A percentile compares a stretch with the other conserved stretches of the same genome.
phyloP scores from a whole-genome alignment of 2,113 vertebrate genomes.

The Dasypus novemcinctus region DNA sequence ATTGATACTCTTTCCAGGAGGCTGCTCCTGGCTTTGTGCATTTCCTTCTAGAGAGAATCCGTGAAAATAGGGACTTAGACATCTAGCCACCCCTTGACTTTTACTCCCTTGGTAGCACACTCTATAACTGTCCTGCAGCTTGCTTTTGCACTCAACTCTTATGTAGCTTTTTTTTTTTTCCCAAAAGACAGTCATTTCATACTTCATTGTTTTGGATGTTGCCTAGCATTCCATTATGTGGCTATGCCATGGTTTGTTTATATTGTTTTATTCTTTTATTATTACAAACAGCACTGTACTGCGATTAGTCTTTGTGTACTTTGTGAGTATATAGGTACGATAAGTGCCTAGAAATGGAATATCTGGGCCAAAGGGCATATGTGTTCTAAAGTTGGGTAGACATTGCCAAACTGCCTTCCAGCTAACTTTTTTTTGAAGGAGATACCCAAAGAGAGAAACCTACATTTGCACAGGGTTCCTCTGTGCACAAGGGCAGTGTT shows the following conservation, averaged over 20 bases:
- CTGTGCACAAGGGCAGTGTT: not conserved
- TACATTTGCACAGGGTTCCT: not conserved
- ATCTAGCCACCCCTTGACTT: not conserved
- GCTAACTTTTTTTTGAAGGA: slow-evolving; percentile 19
- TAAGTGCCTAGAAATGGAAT: slow-evolving; percentile 42
- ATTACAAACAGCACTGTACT: slow-evolving; percentile 32
- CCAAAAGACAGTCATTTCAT: not conserved
- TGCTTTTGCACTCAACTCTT: not conserved
- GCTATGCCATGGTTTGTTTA: not conserved
- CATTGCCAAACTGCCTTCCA: slow-evolving; percentile 45
- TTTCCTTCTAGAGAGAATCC: slow-evolving; percentile 15
- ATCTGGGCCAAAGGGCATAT: slow-evolving; percentile 16
- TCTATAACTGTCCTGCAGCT: not conserved
- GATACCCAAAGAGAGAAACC: not conserved
- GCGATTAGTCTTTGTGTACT: slow-evolving; percentile 29
- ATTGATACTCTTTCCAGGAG: not conserved
- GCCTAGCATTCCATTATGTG: not conserved
- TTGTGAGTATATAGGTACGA: not conserved
- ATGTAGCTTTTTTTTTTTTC: too few species aligned
- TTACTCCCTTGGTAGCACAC: not conserved
- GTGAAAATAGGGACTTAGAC: not conserved
- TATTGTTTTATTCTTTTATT: slow-evolving; percentile 43
- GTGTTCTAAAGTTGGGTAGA: slow-evolving; percentile 28
- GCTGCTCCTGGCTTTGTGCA: not conserved
- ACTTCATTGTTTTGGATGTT: not conserved